Conservation (phyloP, 2,113 vertebrate genomes). For the Excalfactoria chinensis region DNA sequence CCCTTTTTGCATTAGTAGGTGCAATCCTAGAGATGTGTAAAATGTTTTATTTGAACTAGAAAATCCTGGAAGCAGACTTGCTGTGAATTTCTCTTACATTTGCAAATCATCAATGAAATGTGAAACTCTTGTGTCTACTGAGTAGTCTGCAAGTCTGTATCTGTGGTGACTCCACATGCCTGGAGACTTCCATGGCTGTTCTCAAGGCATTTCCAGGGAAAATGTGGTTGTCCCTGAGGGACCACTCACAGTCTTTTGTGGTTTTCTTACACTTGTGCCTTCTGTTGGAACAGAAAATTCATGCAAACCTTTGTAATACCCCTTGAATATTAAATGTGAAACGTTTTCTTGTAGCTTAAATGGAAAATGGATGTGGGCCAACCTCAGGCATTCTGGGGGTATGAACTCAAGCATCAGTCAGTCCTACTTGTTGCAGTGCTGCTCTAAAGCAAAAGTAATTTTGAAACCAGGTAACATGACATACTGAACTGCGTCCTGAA, state of each 20-base stretch:
- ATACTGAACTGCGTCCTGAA: neutral
- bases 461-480: neutral
- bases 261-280: neutral
- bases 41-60: constrained; percentile 54
- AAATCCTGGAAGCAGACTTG: constrained; percentile 41
- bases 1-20: neutral
- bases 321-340: neutral
- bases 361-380: neutral
- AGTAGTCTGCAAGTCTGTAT: neutral
- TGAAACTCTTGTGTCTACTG: constrained; percentile 7
- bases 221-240: neutral
- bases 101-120: constrained; percentile 12
- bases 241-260: neutral
- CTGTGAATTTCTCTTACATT: constrained; percentile 42
- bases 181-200: neutral
- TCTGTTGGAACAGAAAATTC: neutral
- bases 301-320: neutral
- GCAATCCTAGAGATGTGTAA: constrained; percentile 5
- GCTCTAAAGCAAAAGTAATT: neutral
- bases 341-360: neutral
- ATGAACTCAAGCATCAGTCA: neutral
- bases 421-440: neutral
- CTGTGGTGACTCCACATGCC: neutral
- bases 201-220: neutral
- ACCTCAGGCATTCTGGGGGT: neutral